Evolutionary conservation across 2,888 invertebrate genomes (phyloP).

Genomic region (Timandra comae): DNA sequence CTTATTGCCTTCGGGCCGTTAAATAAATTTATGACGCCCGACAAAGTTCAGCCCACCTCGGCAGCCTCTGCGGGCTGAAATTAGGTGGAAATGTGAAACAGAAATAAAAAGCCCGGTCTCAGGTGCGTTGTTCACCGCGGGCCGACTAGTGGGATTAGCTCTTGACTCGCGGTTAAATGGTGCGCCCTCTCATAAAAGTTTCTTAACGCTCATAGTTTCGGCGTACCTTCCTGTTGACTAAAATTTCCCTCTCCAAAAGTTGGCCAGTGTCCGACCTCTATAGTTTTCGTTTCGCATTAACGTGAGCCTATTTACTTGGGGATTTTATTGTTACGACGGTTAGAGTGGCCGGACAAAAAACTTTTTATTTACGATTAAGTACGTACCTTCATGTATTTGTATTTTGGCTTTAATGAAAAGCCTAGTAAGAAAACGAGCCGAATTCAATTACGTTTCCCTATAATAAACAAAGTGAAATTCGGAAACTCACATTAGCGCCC

Average conservation of each 20-base stretch:
- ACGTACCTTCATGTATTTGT: slow-evolving; percentile 23
- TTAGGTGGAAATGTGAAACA: slow-evolving; percentile 71
- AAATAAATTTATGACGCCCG: slow-evolving; percentile 76
- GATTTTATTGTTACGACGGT: slow-evolving; percentile 42
- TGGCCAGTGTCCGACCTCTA: slow-evolving; percentile 31
- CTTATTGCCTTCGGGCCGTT: slow-evolving; percentile 76
- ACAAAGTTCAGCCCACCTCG: slow-evolving; percentile 74
- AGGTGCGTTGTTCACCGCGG: slow-evolving; percentile 57
- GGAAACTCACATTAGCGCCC: slow-evolving; percentile 74
- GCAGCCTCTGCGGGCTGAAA: slow-evolving; percentile 58
- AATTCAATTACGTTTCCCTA: slow-evolving; percentile 58
- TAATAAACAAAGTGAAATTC: slow-evolving; percentile 63
- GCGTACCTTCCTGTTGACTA: slow-evolving; percentile 52
- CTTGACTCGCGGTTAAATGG: slow-evolving; percentile 69
- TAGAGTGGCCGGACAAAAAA: slow-evolving; percentile 41
- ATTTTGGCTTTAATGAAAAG: slow-evolving; percentile 22
- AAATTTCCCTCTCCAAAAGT: slow-evolving; percentile 57
- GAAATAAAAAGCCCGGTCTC: slow-evolving; percentile 69
- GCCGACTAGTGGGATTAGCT: slow-evolving; percentile 60
- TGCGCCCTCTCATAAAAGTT: slow-evolving; percentile 68
- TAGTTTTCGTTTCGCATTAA: slow-evolving; percentile 51
- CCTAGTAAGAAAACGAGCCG: slow-evolving; percentile 29
- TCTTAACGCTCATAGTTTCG: slow-evolving; percentile 69
- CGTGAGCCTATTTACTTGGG: slow-evolving; percentile 46
- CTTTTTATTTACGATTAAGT: slow-evolving; percentile 47